These are phyloP conservation scores for Chaetoderma sp. DNA, from an alignment of 2,888 invertebrate species.

Conservation along the genomic window DNA sequence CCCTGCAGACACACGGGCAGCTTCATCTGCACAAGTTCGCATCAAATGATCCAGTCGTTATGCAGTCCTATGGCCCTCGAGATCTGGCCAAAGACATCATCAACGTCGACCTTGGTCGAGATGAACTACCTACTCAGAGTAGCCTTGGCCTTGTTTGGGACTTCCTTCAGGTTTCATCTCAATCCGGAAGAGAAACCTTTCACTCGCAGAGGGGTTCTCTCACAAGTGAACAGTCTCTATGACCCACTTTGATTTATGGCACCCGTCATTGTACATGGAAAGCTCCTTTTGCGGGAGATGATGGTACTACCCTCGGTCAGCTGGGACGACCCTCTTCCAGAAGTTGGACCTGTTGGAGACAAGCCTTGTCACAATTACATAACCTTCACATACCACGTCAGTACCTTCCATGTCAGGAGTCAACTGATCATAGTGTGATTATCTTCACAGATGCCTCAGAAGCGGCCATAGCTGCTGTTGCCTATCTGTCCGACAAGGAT, in stretches of 20 bases:
- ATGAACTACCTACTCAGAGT: slow-evolving; percentile 6
- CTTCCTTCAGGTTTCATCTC: slow-evolving; percentile 27
- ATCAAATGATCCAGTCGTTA: slow-evolving; percentile 33
- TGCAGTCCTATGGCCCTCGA: slow-evolving; percentile 30
- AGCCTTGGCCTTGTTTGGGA: slow-evolving; percentile 32
- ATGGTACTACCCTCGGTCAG: slow-evolving; percentile 19
- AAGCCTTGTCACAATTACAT: slow-evolving; percentile 25
- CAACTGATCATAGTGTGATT: background rate
- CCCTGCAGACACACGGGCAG: slow-evolving; percentile 23
- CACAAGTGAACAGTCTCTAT: slow-evolving; percentile 35
- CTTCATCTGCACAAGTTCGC: slow-evolving; percentile 40
- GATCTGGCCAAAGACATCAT: slow-evolving; percentile 38
- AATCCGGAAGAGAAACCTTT: slow-evolving; percentile 21
- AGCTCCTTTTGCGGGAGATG: slow-evolving; percentile 35
- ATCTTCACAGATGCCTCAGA: slow-evolving; percentile 21
- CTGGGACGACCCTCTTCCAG: slow-evolving; percentile 42
- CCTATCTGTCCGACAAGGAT: slow-evolving; percentile 6
- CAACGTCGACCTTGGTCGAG: slow-evolving; percentile 27
- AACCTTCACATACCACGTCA: background rate
- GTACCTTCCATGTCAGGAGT: background rate
- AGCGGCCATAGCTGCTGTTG: slow-evolving; percentile 10
- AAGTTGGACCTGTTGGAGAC: slow-evolving; percentile 33
- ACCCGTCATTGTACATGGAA: slow-evolving; percentile 37
- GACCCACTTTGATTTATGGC: slow-evolving; percentile 40
- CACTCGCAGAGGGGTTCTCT: slow-evolving; percentile 34